Conservation (phyloP, 2,113 vertebrate genomes). For the Butorides virescens region DNA sequence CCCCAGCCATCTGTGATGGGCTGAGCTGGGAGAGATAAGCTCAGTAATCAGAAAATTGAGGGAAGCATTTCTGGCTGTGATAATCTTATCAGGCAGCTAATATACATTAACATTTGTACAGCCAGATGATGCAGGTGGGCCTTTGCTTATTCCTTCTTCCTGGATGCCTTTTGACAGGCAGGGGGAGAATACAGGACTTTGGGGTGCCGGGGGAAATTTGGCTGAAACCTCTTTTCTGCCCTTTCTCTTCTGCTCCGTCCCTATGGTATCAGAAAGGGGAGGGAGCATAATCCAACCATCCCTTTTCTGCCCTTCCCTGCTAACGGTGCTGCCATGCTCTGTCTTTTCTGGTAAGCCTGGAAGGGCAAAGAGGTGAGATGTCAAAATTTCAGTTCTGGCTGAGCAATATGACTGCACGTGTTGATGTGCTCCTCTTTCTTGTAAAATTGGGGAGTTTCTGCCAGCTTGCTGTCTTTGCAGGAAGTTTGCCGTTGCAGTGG, state of each 20-base stretch:
- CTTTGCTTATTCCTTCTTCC: slow-evolving; percentile 12
- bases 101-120: slow-evolving; percentile 63
- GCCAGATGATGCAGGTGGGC: slow-evolving; percentile 43
- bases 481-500: neutral
- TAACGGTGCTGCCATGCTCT: neutral
- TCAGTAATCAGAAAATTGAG: slow-evolving; percentile 76
- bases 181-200: neutral
- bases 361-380: neutral
- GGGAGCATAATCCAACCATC: neutral
- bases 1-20: slow-evolving; percentile 68
- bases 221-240: neutral
- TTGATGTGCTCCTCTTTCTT: neutral
- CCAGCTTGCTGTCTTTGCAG: neutral
- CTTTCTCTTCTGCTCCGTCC: neutral
- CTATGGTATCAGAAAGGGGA: neutral
- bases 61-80: slow-evolving; percentile 69
- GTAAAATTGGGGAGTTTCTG: neutral
- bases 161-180: neutral
- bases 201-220: neutral
- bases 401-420: neutral
- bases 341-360: neutral
- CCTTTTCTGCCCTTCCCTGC: neutral
- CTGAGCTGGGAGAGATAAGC: slow-evolving; percentile 64
- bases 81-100: slow-evolving; percentile 69
- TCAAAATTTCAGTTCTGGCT: neutral